Evolutionary conservation across 2,797 vertebrate species (phyloP), one percentile per base, ranked within the genome.

Genomic region (Tympanoctomys barrerae): DNA sequence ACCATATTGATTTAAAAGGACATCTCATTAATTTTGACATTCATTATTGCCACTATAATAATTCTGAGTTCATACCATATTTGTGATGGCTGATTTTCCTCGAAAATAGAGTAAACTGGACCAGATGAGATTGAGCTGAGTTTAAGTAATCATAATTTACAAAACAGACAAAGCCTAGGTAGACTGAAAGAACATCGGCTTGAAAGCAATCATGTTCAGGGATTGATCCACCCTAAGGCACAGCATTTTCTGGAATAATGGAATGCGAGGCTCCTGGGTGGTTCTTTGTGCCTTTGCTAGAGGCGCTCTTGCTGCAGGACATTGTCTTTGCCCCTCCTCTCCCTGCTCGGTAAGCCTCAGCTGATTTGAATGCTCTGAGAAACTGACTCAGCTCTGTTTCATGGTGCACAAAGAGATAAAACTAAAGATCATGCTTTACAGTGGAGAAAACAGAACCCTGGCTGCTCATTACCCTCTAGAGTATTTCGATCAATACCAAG

Each of bases 361-460:
- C 64, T 82, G 85, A 90, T 79, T 82, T 22, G 22, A 95, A 83
- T 90, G 91, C 77, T 66, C 52, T 93, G 94, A 94, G 73, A 90
- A 93, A 90, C 7, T 94, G 90, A 62, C 62, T 95, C 66, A 62
- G 33, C 39, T 75, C 83, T 91, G 54, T 96, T 92, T 70, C 33
- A 52, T 46, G 66, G 62, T 54, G 18, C 10, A 39, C 31, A 46
- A 33, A 82, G 39, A 89, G 26, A 59, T n/a, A 87, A 8, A 62
- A 68, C n/a, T 33, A 68, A 82, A 84, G 86, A 82, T 61, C 33
- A 10, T 71, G n/a, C 21, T 57, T 84, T 9, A 49, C 46, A 87
- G 39, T 19, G 18, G 78, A 90, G 88, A 61, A 92, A 83, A 73
- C 19, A 82, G 62, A 73, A 91, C 57, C 46, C 42, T n/a, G 7